Conservation (phyloP, 2,797 vertebrate species). For the Parauchenoglanis punctatus region DNA sequence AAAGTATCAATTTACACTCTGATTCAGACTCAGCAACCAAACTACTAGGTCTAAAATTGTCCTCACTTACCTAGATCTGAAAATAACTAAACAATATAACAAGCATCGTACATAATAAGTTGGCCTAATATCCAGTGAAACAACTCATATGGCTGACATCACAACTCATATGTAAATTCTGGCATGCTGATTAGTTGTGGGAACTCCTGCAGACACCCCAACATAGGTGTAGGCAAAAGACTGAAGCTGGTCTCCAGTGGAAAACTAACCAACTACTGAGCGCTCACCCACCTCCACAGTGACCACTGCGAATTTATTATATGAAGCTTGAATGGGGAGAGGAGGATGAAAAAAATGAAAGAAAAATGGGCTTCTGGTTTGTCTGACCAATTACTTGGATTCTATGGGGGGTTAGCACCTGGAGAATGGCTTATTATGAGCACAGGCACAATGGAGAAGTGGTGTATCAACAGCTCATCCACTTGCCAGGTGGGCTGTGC, state of each 20-base stretch:
- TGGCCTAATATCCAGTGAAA: slow-evolving; percentile 29
- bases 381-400: slow-evolving; percentile 51
- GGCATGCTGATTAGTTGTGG: slow-evolving; percentile 5
- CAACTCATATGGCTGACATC: slow-evolving; percentile 8
- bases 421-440: slow-evolving; percentile 51
- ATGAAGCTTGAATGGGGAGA: slow-evolving; percentile 4
- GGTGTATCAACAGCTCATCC: slow-evolving; percentile 50
- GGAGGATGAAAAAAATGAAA: slow-evolving; percentile 4
- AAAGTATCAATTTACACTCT: background rate
- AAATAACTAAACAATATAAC: background rate
- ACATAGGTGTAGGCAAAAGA: background rate
- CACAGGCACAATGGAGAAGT: slow-evolving; percentile 29
- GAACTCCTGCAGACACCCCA: slow-evolving; percentile 23
- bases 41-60: background rate
- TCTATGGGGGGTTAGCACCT: slow-evolving; percentile 36
- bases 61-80: background rate
- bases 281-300: slow-evolving; percentile 39
- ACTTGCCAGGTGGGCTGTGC: slow-evolving; percentile 41
- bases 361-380: slow-evolving; percentile 34
- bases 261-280: slow-evolving; percentile 56
- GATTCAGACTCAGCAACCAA: background rate
- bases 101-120: background rate
- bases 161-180: background rate
- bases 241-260: slow-evolving; percentile 39
- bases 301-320: slow-evolving; percentile 30